Percentiles rank a stretch among this genome's conserved stretches.
Evolutionary conservation across 2,888 invertebrate genomes (phyloP).

Genomic region (Atethmia centrago): DNA sequence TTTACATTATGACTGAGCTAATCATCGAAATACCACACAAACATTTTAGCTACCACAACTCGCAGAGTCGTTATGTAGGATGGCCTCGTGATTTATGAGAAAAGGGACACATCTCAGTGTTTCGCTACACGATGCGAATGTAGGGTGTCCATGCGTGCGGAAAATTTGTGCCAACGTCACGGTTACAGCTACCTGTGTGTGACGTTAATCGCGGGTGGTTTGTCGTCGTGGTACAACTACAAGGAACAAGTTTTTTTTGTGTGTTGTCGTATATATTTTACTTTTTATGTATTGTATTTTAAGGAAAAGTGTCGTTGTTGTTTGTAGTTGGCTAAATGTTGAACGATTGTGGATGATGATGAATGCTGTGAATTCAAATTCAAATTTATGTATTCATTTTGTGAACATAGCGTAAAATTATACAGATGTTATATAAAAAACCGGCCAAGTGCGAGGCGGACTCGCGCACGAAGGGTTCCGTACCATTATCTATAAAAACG

Average conservation of each 20-base stretch:
- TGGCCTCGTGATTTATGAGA: slow-evolving; percentile 75
- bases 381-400: not conserved
- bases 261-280: slow-evolving; percentile 1
- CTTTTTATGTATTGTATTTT: slow-evolving; percentile 5
- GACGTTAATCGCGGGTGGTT: slow-evolving; percentile 44
- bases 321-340: not conserved
- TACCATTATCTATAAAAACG: no score
- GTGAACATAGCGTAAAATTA: no score
- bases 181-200: slow-evolving; percentile 40
- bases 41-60: slow-evolving; percentile 62
- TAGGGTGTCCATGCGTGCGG: slow-evolving; percentile 67
- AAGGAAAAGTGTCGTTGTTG: not conserved
- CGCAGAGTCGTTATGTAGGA: slow-evolving; percentile 68
- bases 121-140: slow-evolving; percentile 68
- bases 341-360: not conserved
- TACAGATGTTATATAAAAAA: no score
- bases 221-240: slow-evolving; percentile 46
- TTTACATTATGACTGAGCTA: slow-evolving; percentile 1
- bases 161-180: slow-evolving; percentile 56
- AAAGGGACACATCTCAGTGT: slow-evolving; percentile 72
- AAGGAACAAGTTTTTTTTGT: slow-evolving; percentile 35
- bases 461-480: no score
- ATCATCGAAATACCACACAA: slow-evolving; percentile 20
- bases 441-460: no score
- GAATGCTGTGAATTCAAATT: not conserved